Conservation (phyloP, 2,797 vertebrate genomes). For the Semaprochilodus insignis region DNA sequence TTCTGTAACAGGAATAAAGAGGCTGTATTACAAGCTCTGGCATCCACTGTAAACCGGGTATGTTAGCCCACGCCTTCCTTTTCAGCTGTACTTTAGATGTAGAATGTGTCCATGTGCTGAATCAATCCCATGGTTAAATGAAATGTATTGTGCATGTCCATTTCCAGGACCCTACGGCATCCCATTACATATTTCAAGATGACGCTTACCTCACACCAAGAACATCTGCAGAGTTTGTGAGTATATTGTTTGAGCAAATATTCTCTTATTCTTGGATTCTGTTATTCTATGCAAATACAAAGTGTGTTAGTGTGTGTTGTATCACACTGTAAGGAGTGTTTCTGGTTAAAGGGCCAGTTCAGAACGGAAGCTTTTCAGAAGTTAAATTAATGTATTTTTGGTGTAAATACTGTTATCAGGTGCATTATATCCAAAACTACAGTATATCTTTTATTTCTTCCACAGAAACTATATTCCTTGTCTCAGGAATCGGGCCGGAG, state of each 20-base stretch:
- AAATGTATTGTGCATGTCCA: not conserved
- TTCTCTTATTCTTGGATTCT: too few relatives aligned
- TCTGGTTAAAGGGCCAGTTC: too few relatives aligned
- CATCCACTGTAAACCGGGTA: constrained; percentile 87
- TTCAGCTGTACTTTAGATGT: not conserved
- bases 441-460: constrained; percentile 20
- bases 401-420: too few relatives aligned
- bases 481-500: constrained; percentile 88
- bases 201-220: constrained; percentile 88
- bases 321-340: too few relatives aligned
- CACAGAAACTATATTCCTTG: constrained; percentile 83
- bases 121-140: not conserved
- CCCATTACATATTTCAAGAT: constrained; percentile 88
- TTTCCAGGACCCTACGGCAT: constrained; percentile 87
- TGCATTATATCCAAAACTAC: not conserved
- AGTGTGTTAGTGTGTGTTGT: too few relatives aligned
- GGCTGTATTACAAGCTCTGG: constrained; percentile 88
- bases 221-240: constrained; percentile 80
- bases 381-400: too few relatives aligned
- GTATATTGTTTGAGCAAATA: constrained; percentile 59
- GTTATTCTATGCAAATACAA: too few relatives aligned
- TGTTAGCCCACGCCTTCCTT: constrained; percentile 27
- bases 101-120: not conserved
- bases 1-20: constrained; percentile 84
- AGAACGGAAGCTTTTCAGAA: too few relatives aligned